phyloP scores from a whole-genome alignment of 2,797 vertebrate species.

The Eremophila alpestris region DNA sequence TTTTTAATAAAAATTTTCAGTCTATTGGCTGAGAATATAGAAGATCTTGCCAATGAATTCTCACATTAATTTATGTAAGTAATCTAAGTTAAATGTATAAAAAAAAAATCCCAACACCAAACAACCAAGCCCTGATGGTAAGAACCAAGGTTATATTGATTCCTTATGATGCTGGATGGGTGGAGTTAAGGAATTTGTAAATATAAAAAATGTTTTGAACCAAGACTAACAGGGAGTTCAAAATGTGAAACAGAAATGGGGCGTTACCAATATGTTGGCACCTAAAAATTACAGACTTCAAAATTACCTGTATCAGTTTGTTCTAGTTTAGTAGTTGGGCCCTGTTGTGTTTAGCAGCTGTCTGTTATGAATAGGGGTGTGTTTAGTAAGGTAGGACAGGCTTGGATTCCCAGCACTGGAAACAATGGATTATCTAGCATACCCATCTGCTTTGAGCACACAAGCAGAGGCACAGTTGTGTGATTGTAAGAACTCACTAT shows the following conservation, averaged over 20 bases:
- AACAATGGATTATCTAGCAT: not conserved
- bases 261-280: not conserved
- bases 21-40: not conserved
- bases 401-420: not conserved
- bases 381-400: not conserved
- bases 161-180: not conserved
- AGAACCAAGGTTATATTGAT: not conserved
- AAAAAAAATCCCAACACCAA: not conserved
- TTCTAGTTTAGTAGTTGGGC: not conserved
- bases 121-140: not conserved
- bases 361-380: not conserved
- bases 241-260: not conserved
- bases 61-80: not conserved
- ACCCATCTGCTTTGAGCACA: fast-evolving
- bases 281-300: not conserved
- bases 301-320: not conserved
- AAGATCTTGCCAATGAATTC: constrained; percentile 16
- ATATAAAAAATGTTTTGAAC: not conserved
- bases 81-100: not conserved
- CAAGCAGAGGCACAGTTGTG: not conserved
- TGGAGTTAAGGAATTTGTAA: not conserved
- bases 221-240: not conserved
- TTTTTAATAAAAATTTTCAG: constrained; percentile 33
- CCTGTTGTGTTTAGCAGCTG: not conserved
- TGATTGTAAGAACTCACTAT: not conserved